phyloP scores from a whole-genome alignment of 2,888 invertebrate genomes.

The Ornithoptera priamus region DNA sequence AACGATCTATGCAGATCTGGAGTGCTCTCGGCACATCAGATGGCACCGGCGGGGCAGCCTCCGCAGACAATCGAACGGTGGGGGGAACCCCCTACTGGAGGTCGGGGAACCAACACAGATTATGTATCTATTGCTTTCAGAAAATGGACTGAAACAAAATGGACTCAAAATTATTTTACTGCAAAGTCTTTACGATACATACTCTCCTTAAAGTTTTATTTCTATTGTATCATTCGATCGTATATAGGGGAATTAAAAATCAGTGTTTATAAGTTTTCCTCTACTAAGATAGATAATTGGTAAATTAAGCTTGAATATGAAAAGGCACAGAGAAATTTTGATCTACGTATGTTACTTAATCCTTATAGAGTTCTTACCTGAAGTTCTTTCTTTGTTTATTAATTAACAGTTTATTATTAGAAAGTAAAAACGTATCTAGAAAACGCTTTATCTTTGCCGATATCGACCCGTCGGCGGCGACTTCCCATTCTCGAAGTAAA shows the following conservation, averaged over 20 bases:
- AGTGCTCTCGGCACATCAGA: slow-evolving; percentile 81
- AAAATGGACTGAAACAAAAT: slow-evolving; percentile 13
- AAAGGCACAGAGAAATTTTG: too few relatives aligned
- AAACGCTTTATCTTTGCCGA: slow-evolving; percentile 66
- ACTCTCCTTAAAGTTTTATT: too few relatives aligned
- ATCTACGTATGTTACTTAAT: too few relatives aligned
- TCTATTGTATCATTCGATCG: too few relatives aligned
- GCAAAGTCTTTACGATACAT: too few relatives aligned
- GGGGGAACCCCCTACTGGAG: slow-evolving; percentile 64
- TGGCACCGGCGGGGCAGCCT: slow-evolving; percentile 79
- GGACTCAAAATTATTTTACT: too few relatives aligned
- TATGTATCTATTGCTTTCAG: slow-evolving; percentile 41
- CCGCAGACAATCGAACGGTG: slow-evolving; percentile 80
- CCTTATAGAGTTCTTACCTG: too few relatives aligned
- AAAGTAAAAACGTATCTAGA: slow-evolving; percentile 41
- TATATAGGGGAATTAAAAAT: too few relatives aligned
- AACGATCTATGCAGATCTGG: slow-evolving; percentile 81
- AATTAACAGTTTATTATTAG: neutral
- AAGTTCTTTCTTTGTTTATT: too few relatives aligned
- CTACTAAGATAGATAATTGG: too few relatives aligned
- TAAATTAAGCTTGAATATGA: too few relatives aligned
- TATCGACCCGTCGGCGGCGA: slow-evolving; percentile 79
- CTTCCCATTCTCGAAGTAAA: slow-evolving; percentile 81
- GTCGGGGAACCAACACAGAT: slow-evolving; percentile 72
- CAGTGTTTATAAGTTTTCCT: too few relatives aligned